Evolutionary conservation across 2,113 vertebrate species (phyloP), one percentile per base, ranked within the genome.

Genomic region (Notechis scutatus): DNA sequence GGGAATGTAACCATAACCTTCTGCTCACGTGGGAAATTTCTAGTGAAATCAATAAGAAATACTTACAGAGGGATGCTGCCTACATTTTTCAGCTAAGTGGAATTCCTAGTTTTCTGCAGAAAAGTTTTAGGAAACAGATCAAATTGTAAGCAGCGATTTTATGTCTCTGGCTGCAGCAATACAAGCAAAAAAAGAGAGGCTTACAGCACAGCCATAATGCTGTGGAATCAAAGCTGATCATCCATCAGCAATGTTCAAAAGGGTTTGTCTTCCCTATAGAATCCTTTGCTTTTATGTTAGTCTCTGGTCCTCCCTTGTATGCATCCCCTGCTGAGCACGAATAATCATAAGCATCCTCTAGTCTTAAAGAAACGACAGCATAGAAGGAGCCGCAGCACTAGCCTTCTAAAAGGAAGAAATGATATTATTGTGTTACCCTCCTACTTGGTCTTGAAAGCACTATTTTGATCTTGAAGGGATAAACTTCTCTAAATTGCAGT

Each of bases 251-350:
- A 64, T 89, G 52, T 86, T 93, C 11, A 93, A 96, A 57, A 93
- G 87, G 24, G 91, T 74, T 42, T 95, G 90, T 95, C 55, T 74
- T 93, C 34, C 93, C 55, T 90, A 90, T 91, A 89, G 10, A 59
- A 45, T 24, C 89, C 91, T 91, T 56, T 93, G 74, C 87, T 85
- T 54, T 91, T 90, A 81, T 89, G 90, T 92, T 91, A 88, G 8
- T 85, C n/a, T 87, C 55, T 87, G 96, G 93, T 90, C 92, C 91
- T 64, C 90, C 90, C 90, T 92, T 42, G 94, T 93, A 95, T 87
- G 93, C 87, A 39, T 87, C 89, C 92, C 96, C 95, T 69, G 95
- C 95, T 95, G 96, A 39, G 95, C 57, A 18, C 55, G 74, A 47
- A 91, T 95, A 96, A 97, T n/a, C 81, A 54, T 91, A 91, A 92